phyloP scores from a whole-genome alignment of 92 coral and sea anemone species.

The Parazoanthus atlanticus region DNA sequence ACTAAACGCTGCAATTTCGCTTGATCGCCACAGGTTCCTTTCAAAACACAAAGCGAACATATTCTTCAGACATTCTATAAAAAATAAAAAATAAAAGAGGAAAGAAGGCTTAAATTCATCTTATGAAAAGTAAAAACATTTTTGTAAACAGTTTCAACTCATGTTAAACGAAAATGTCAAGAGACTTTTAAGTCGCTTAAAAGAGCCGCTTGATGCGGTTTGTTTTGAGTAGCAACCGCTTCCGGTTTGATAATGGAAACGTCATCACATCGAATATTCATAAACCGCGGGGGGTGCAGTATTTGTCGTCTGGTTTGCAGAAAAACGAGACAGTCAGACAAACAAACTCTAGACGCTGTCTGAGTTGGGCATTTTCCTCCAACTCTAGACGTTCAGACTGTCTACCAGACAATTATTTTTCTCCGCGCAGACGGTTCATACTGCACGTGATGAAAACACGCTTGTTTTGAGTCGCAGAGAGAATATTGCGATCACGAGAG shows the following conservation, averaged over 20 bases:
- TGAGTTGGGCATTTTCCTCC: conserved; percentile 31
- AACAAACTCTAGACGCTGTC: conserved; percentile 50
- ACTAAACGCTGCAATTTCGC: too few relatives aligned
- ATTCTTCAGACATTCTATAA: background rate
- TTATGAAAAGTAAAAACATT: background rate
- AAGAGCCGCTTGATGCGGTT: background rate
- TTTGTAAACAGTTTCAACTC: background rate
- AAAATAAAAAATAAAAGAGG: background rate
- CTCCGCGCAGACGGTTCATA: conserved; percentile 6
- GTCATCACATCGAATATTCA: conserved; percentile 40
- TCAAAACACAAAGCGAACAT: background rate
- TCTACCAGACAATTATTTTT: conserved; percentile 47
- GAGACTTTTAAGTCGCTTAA: too few relatives aligned
- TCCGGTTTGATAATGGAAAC: conserved; percentile 18
- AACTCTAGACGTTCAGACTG: conserved; percentile 50
- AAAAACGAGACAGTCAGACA: conserved; percentile 54
- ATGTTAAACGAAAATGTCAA: background rate
- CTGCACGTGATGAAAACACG: conserved; percentile 38
- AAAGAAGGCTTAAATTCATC: background rate
- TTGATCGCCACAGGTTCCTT: too few relatives aligned
- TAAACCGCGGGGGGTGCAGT: conserved; percentile 39
- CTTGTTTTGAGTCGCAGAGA: conserved; percentile 1
- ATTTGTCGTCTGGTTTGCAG: conserved; percentile 45
- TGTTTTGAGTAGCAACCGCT: background rate
- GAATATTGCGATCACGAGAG: conserved; percentile 24